phyloP scores from a whole-genome alignment of 2,888 invertebrate species.

The Drosophila barbarae region DNA sequence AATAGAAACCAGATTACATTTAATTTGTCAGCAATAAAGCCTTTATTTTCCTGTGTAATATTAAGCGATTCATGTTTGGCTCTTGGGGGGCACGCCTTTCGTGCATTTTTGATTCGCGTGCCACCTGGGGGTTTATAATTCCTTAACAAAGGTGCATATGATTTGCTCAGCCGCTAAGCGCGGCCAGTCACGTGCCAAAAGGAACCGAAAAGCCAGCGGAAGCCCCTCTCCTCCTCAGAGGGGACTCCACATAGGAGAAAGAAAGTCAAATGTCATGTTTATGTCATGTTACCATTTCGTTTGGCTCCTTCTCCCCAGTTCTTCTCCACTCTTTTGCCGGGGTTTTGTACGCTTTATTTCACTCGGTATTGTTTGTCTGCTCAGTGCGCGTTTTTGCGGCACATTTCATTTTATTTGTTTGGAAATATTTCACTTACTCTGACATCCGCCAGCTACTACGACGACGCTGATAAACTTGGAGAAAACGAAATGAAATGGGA shows the following conservation, averaged over 20 bases:
- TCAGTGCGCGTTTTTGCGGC: slow-evolving; percentile 40
- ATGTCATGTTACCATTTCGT: slow-evolving; percentile 68
- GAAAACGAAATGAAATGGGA: slow-evolving; percentile 24
- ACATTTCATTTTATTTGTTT: slow-evolving; percentile 66
- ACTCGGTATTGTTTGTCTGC: slow-evolving; percentile 54
- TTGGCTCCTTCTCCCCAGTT: slow-evolving; percentile 2
- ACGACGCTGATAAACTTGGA: slow-evolving; percentile 56
- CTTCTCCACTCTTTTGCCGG: slow-evolving; percentile 17
- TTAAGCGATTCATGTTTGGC: slow-evolving; percentile 7
- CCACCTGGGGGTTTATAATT: slow-evolving; percentile 64
- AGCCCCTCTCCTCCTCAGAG: neutral
- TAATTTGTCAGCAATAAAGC: neutral
- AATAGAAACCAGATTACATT: neutral
- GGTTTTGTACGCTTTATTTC: slow-evolving; percentile 52
- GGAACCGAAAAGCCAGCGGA: slow-evolving; percentile 1
- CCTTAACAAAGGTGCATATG: slow-evolving; percentile 73
- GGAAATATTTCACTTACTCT: slow-evolving; percentile 68
- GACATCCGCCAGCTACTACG: slow-evolving; percentile 49
- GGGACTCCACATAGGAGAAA: slow-evolving; percentile 37
- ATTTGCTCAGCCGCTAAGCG: slow-evolving; percentile 59
- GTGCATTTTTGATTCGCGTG: slow-evolving; percentile 71
- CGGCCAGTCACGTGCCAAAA: slow-evolving; percentile 60
- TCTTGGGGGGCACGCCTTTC: slow-evolving; percentile 33
- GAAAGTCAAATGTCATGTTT: slow-evolving; percentile 75
- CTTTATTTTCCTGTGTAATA: slow-evolving; percentile 1